Evolutionary conservation across 2,797 vertebrate genomes (phyloP), one percentile per base, ranked within the genome.

Genomic region (Poeciliopsis gracilis): DNA sequence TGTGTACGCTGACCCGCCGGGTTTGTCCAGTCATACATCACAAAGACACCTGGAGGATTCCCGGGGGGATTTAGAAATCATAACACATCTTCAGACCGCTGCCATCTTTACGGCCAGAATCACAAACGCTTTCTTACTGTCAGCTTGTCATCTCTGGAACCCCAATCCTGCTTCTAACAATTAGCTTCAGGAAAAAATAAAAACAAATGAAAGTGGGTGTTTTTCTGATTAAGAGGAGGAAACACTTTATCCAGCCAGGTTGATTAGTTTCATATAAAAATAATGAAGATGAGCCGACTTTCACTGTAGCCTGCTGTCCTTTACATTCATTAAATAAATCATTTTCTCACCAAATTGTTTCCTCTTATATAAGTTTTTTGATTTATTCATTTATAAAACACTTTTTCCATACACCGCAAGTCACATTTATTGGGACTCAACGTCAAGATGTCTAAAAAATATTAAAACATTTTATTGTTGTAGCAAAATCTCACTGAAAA

Each of bases 251-350:
- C 82, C 84, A 93, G 94, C 90, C 77, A 88, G 67, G 86, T 84
- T 91, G 91, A 84, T 89, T 90, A 92, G 85, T 81, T 83, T 84
- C 90, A 91, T 91, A 93, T 95, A 90, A 95, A 96, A 96, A 96
- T 66, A 66, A 20, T 94, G 96, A 96, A 70, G 71, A 82, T 1
- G 38, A 73, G 70, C 73, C 55, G 4, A 71, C 63, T 79, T 53
- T 82, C 72, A 73, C 8, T 8, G 23, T 72, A 51, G 90, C 78
- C 82, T 82, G 84, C 79, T 76, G 69, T 70, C 71, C 76, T 76
- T 79, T 61, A 43, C 46, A 77, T 47, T 79, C 43, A 43, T 36
- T 63, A 63, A 20, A 36, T 33, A 63, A 36, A 36, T 66, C 0
- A 38, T 78, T 84, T 82, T 84, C 75, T 47, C 11, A 63, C 57